Evolutionary conservation across 2,113 vertebrate species (phyloP).

Genomic region (Pluvianellus socialis): DNA sequence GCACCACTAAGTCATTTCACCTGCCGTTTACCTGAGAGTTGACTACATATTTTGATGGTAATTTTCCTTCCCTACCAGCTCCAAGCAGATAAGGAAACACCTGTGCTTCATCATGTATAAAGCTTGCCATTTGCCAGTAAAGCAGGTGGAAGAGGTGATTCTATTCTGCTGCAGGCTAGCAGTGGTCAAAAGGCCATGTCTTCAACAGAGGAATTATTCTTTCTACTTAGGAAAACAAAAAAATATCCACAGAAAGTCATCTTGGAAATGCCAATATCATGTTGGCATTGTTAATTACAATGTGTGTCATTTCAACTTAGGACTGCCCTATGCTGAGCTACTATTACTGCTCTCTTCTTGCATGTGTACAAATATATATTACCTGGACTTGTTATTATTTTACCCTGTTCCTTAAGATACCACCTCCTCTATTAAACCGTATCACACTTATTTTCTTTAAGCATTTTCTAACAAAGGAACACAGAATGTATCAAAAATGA

Average conservation of each 20-base stretch:
- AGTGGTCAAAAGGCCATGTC: neutral
- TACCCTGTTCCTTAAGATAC: neutral
- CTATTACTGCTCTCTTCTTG: neutral
- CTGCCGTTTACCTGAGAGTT: neutral
- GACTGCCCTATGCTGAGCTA: neutral
- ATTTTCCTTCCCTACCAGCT: neutral
- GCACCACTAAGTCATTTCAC: neutral
- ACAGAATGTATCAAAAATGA: neutral
- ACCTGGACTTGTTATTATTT: neutral
- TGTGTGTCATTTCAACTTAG: neutral
- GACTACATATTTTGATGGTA: neutral
- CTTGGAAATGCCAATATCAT: neutral
- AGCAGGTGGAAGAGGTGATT: neutral
- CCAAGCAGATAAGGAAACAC: neutral
- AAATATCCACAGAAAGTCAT: neutral
- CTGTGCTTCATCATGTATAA: fast-evolving
- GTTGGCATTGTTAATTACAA: neutral
- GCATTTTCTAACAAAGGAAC: neutral
- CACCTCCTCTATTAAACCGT: neutral
- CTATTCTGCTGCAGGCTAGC: neutral
- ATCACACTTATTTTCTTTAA: neutral
- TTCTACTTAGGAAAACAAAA: neutral
- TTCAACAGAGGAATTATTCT: neutral
- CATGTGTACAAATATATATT: too few relatives aligned
- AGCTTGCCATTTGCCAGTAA: neutral